phyloP scores from a whole-genome alignment of 2,113 vertebrate species.

The Leptodactylus fuscus region DNA sequence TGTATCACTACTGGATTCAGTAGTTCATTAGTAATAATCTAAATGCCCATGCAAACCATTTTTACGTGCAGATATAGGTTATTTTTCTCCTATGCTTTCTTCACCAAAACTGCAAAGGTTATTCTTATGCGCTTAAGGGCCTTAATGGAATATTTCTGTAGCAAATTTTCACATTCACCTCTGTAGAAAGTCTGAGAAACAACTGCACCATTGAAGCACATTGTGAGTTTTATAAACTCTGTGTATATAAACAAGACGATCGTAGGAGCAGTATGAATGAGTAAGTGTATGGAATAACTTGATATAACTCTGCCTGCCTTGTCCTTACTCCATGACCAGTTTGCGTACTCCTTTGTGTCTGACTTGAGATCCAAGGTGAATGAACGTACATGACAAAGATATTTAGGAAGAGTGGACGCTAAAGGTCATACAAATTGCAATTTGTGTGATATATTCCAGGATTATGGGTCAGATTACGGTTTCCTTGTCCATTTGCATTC shows the following conservation, averaged over 20 bases:
- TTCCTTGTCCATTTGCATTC: not conserved
- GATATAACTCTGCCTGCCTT: conserved; percentile 22
- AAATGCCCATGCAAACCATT: not conserved
- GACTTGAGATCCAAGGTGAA: not conserved
- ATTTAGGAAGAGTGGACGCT: not conserved
- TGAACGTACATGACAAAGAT: not conserved
- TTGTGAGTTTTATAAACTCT: conserved; percentile 34
- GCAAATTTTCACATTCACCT: conserved; percentile 7
- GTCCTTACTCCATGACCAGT: too few species aligned
- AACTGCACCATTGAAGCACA: conserved; percentile 23
- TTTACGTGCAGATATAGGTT: not conserved
- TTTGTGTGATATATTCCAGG: not conserved
- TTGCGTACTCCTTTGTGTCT: conserved; percentile 1
- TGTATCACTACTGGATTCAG: too few species aligned
- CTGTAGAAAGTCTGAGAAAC: conserved; percentile 27
- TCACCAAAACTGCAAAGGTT: not conserved
- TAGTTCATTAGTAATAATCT: too few species aligned
- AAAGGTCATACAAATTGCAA: not conserved
- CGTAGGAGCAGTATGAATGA: conserved; percentile 42
- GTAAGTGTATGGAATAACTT: conserved; percentile 35
- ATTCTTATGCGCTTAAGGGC: not conserved
- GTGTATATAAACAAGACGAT: conserved; percentile 39
- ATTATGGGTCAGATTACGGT: too few species aligned
- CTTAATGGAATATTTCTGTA: conserved; percentile 31
- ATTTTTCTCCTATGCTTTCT: not conserved